Conservation (phyloP, 92 coral and sea anemone species). For the Isaurus tuberculatus region DNA sequence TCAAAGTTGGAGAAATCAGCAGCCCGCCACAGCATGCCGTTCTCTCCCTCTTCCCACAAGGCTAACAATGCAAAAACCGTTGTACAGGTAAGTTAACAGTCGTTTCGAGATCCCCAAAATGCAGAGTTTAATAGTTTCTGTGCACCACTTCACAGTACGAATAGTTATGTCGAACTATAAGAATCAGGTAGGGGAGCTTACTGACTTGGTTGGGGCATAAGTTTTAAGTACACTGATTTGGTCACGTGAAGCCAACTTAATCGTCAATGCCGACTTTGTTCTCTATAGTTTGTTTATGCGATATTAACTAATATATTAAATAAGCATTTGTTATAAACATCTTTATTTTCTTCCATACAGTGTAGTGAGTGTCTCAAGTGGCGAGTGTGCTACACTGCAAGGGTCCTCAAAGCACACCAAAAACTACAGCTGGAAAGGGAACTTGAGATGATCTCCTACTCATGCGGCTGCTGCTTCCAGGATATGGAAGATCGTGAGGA, state of each 20-base stretch:
- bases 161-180: constrained; percentile 6
- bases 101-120: constrained; percentile 16
- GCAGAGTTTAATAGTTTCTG: constrained; percentile 16
- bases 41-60: constrained; percentile 49
- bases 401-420: constrained; percentile 9
- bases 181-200: not conserved
- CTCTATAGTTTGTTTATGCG: not conserved
- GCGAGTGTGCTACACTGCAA: constrained; percentile 53
- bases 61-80: constrained; percentile 55
- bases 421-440: constrained; percentile 44
- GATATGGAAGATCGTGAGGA: constrained; percentile 43
- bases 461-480: constrained; percentile 52
- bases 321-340: constrained; percentile 18
- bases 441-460: constrained; percentile 41
- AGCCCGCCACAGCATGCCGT: constrained; percentile 40
- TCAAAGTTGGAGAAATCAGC: constrained; percentile 50
- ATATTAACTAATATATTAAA: not conserved
- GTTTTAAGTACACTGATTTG: not conserved
- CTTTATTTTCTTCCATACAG: constrained; percentile 23
- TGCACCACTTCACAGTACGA: constrained; percentile 12
- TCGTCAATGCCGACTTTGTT: constrained; percentile 13
- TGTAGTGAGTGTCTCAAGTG: constrained; percentile 57
- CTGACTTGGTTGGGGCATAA: constrained; percentile 16
- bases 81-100: constrained; percentile 32
- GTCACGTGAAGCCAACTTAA: not conserved